Evolutionary conservation across 2,888 invertebrate genomes (phyloP).

Genomic region (Anodontia alba): DNA sequence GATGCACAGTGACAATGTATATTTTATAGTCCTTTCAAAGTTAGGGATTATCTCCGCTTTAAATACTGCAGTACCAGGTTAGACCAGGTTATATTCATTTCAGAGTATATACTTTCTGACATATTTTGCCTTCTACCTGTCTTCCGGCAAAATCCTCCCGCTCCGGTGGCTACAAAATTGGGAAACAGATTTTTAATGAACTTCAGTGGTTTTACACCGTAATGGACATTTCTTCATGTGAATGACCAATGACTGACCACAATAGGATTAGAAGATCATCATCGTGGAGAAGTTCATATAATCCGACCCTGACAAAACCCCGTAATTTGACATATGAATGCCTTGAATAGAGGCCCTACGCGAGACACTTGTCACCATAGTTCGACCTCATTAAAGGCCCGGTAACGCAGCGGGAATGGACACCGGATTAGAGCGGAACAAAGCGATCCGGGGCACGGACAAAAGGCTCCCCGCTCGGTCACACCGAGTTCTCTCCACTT

Average conservation of each 20-base stretch:
- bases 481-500: constrained; percentile 39
- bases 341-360: constrained; percentile 57
- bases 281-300: constrained; percentile 63
- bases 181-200: constrained; percentile 19
- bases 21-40: background rate
- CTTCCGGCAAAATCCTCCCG: background rate
- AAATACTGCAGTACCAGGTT: background rate
- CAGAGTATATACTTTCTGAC: background rate
- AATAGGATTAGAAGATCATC: constrained; percentile 63
- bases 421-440: constrained; percentile 63
- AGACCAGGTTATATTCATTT: background rate
- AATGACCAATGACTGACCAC: constrained; percentile 45
- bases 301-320: constrained; percentile 62
- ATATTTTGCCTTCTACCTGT: background rate
- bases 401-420: constrained; percentile 53
- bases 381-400: constrained; percentile 63
- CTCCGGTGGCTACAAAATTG: background rate
- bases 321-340: constrained; percentile 68
- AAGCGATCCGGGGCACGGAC: constrained; percentile 47
- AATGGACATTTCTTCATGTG: constrained; percentile 44
- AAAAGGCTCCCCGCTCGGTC: constrained; percentile 44
- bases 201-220: background rate
- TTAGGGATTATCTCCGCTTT: background rate
- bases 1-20: constrained; percentile 1
- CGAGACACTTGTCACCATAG: constrained; percentile 58